Conservation (phyloP, 2,113 vertebrate genomes). For the Trichechus manatus region DNA sequence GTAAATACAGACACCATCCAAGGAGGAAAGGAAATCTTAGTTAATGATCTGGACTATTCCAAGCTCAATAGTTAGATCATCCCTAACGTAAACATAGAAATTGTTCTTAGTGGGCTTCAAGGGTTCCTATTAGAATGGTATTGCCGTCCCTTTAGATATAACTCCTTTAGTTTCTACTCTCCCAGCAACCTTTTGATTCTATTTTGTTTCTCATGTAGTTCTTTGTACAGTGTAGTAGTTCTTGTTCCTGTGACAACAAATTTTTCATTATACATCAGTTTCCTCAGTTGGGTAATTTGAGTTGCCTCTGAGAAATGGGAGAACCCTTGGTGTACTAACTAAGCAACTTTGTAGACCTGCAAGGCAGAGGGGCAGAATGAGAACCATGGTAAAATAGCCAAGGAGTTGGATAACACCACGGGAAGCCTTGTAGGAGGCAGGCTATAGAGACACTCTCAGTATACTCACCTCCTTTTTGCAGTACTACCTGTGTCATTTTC, state of each 20-base stretch:
- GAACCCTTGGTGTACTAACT: background rate
- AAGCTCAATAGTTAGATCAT: background rate
- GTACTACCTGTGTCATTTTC: background rate
- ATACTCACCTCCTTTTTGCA: too few species aligned
- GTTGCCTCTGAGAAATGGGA: background rate
- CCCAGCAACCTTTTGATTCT: background rate
- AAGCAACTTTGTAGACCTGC: background rate
- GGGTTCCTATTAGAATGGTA: accelerated
- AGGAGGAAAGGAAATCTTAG: background rate
- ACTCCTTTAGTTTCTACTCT: background rate
- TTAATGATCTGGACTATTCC: background rate
- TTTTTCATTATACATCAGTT: background rate
- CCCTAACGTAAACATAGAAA: too few species aligned
- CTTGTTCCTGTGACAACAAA: background rate
- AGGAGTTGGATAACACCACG: background rate
- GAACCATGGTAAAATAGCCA: background rate
- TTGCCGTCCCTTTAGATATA: background rate
- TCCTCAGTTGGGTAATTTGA: background rate
- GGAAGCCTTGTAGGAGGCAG: background rate
- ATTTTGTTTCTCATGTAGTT: background rate
- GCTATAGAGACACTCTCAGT: too few species aligned
- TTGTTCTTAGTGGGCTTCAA: background rate
- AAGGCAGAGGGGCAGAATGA: background rate
- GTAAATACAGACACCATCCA: background rate
- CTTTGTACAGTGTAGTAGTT: background rate